Evolutionary conservation across 23 tunicate genomes (phyloP), one percentile per base, ranked within the genome.

Genomic region (Phallusia fumigata): DNA sequence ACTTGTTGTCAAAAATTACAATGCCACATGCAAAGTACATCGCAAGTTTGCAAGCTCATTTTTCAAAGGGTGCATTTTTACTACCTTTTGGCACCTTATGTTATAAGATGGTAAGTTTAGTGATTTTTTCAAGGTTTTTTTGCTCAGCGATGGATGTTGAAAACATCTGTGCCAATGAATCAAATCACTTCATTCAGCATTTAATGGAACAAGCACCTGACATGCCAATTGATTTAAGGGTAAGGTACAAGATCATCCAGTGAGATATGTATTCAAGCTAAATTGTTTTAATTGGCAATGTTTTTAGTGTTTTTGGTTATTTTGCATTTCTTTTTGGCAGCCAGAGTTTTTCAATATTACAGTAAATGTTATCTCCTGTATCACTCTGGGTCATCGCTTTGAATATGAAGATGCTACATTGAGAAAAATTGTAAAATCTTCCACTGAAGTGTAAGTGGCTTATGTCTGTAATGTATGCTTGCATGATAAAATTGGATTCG

Each of bases 161-260:
- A 58, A 58, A 5, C 28, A 58, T 58, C 26, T 58, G 69, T 24
- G 28, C 26, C 5, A 16, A 22, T 24, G 69, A 58, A 58, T 22
- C 69, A 58, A 2, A 22, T 21, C 3, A 58, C 26, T 58, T 58
- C 13, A 24, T 58, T 58, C 3, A 22, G 28, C 15, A 58, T 21
- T 21, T 58, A 24, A 58, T 58, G 69, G 13, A 58, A 58, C 28
- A 24, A 22, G 5, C 8, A 58, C 26, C 11, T 6, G 69, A 13
- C 69, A 58, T 21, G 28, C 69, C 69, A 58, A 21, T 58, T 58
- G 69, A 58, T 58, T 24, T 24, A 58, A 58, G 69, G 69, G 69
- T 58, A 58, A 40, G 47, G 47, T 10, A n/a, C n/a, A n/a, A n/a
- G n/a, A n/a, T n/a, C n/a, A n/a, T n/a, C n/a, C n/a, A n/a, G n/a